phyloP scores from a whole-genome alignment of 1,140 invertebrate genomes.

The Gonatopus flavifemur region DNA sequence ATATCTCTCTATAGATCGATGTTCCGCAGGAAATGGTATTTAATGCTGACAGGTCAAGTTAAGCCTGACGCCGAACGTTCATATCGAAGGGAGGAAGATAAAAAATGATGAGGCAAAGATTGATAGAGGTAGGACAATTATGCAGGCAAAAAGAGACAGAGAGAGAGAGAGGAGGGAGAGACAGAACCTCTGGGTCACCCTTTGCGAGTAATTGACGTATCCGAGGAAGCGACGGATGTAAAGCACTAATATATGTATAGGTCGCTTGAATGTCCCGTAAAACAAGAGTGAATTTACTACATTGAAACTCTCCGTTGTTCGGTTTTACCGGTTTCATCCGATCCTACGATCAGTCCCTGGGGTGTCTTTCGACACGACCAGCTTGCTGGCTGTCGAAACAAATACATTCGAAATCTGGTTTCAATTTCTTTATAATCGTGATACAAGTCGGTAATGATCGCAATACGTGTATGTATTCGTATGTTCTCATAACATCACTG shows the following conservation, averaged over 20 bases:
- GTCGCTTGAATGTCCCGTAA: slow-evolving; percentile 35
- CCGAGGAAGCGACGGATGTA: slow-evolving; percentile 50
- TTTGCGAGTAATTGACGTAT: slow-evolving; percentile 38
- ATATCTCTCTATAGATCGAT: too few species aligned
- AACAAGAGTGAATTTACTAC: slow-evolving; percentile 32
- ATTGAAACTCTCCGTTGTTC: slow-evolving; percentile 44
- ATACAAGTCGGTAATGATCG: too few species aligned
- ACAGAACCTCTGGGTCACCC: slow-evolving; percentile 22
- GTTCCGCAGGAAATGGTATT: slow-evolving; percentile 45
- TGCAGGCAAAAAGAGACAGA: slow-evolving; percentile 12
- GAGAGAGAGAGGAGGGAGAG: slow-evolving; percentile 16
- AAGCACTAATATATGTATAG: slow-evolving; percentile 40
- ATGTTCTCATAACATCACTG: too few species aligned
- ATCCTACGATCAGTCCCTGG: slow-evolving; percentile 26
- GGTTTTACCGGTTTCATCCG: slow-evolving; percentile 34
- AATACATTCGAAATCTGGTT: too few species aligned
- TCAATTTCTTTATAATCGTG: too few species aligned
- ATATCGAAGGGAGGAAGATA: slow-evolving; percentile 5
- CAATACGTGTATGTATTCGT: too few species aligned
- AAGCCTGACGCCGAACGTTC: slow-evolving; percentile 15
- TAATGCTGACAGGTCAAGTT: slow-evolving; percentile 27
- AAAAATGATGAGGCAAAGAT: slow-evolving; percentile 17
- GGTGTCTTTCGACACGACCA: slow-evolving; percentile 20
- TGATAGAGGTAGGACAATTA: too few species aligned
- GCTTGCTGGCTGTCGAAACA: too few species aligned